These are phyloP conservation scores for Aselliscus stoliczkanus DNA, from an alignment of 2,797 vertebrate species.

Conservation along the genomic window DNA sequence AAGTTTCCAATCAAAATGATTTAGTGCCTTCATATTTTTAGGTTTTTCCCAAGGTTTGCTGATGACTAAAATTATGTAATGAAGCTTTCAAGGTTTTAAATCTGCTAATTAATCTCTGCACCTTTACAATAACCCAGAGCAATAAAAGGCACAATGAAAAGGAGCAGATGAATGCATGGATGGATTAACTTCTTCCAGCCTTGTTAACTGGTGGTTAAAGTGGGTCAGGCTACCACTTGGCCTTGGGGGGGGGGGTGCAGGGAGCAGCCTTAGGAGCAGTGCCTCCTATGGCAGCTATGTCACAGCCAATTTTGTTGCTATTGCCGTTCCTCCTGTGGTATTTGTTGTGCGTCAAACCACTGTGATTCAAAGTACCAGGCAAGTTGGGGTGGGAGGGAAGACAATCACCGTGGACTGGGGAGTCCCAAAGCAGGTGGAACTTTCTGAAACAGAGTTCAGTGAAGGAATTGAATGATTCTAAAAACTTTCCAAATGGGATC, in stretches of 20 bases:
- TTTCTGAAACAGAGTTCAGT: not conserved
- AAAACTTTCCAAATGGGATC: not conserved
- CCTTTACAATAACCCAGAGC: constrained; percentile 65
- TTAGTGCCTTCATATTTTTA: constrained; percentile 67
- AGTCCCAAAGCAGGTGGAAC: not conserved
- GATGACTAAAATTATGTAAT: constrained; percentile 75
- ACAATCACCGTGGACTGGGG: too few species aligned
- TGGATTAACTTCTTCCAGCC: constrained; percentile 25
- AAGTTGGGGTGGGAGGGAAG: not conserved
- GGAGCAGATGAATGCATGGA: not conserved
- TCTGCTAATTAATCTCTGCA: constrained; percentile 75
- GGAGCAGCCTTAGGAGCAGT: not conserved
- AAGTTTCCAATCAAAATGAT: constrained; percentile 75
- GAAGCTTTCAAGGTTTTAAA: constrained; percentile 71
- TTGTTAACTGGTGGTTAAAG: not conserved
- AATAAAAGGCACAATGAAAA: constrained; percentile 55
- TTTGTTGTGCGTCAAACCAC: not conserved
- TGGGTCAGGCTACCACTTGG: not conserved
- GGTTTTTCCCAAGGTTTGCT: constrained; percentile 75
- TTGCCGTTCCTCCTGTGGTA: not conserved
- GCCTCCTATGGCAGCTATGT: not conserved
- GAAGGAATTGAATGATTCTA: not conserved
- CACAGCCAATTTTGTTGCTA: not conserved
- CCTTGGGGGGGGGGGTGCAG: accelerated
- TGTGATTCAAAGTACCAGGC: not conserved